phyloP scores from a whole-genome alignment of 2,888 invertebrate species.

The Oxycera nigricornis region DNA sequence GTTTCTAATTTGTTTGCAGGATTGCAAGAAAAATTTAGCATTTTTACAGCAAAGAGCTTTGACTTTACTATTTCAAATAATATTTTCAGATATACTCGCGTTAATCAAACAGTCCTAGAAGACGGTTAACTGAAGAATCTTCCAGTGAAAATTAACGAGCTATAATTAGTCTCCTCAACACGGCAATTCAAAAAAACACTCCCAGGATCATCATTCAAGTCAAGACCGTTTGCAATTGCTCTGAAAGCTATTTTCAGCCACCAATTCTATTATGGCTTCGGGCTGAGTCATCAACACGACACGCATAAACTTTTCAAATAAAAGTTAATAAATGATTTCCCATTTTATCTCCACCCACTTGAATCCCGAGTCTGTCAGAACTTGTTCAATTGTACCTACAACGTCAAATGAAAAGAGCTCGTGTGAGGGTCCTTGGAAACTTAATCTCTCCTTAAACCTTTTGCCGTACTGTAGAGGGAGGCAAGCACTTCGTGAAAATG shows the following conservation, averaged over 20 bases:
- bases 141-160: too few species aligned
- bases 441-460: constrained; percentile 34
- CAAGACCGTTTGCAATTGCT: neutral
- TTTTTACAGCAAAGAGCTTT: too few species aligned
- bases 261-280: neutral
- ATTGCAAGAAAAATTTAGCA: too few species aligned
- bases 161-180: too few species aligned
- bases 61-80: too few species aligned
- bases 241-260: neutral
- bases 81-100: too few species aligned
- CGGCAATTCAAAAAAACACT: neutral
- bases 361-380: neutral
- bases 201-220: neutral
- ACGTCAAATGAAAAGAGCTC: neutral
- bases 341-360: constrained; percentile 23
- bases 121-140: too few species aligned
- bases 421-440: constrained; percentile 20
- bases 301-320: constrained; percentile 31
- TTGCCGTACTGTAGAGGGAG: constrained; percentile 2
- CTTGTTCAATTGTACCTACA: neutral
- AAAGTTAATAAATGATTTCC: constrained; percentile 38
- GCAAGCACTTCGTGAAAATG: constrained; percentile 19
- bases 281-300: neutral
- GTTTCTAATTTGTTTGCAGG: too few species aligned
- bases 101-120: too few species aligned